A percentile compares a stretch with the other conserved stretches of the same genome.
Evolutionary conservation across 1,140 invertebrate genomes (phyloP).

Genomic region (Aphis gossypii): DNA sequence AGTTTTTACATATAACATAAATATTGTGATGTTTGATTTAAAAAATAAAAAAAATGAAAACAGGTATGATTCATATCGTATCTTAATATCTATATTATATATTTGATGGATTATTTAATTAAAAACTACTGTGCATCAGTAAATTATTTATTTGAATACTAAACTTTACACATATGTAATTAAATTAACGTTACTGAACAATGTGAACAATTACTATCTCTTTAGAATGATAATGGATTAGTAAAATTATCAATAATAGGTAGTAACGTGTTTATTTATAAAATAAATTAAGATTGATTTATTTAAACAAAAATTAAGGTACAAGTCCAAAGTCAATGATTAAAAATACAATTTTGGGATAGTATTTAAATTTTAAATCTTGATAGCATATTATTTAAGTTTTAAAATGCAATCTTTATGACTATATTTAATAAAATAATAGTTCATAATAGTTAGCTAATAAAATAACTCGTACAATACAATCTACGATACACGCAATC

Average conservation of each 20-base stretch:
- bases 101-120: background rate
- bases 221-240: background rate
- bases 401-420: background rate
- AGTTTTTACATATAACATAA: background rate
- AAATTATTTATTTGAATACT: background rate
- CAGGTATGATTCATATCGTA: background rate
- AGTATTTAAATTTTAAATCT: background rate
- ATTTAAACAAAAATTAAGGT: background rate
- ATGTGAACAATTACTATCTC: background rate
- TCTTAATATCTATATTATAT: background rate
- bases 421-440: background rate
- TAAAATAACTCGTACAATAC: background rate
- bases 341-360: background rate
- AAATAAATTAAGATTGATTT: background rate
- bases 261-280: background rate
- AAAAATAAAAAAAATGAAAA: background rate
- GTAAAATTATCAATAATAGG: background rate
- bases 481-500: background rate
- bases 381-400: background rate
- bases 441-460: background rate
- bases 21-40: background rate
- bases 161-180: background rate
- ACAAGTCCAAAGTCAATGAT: background rate
- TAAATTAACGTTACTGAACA: background rate
- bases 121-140: background rate